A percentile compares a stretch with the other conserved stretches of the same genome.
phyloP scores from a whole-genome alignment of 2,113 vertebrate genomes.

The Thryonomys swinderianus region DNA sequence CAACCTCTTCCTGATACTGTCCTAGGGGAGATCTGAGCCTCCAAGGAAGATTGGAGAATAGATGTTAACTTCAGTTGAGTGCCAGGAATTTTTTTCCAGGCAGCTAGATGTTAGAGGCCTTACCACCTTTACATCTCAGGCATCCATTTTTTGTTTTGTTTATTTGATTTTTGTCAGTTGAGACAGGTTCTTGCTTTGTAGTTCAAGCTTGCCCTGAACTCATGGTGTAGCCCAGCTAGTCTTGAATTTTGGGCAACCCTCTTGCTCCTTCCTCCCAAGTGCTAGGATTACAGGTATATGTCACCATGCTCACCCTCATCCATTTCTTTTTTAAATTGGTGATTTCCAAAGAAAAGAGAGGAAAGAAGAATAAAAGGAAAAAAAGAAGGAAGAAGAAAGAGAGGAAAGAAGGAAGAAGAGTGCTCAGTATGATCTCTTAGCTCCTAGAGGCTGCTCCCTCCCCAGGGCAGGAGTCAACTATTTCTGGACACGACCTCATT shows the following conservation, averaged over 20 bases:
- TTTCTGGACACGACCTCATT: accelerated
- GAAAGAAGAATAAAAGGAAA: not conserved
- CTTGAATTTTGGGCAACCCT: too few species aligned
- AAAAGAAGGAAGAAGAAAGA: not conserved
- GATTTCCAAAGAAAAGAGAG: not conserved
- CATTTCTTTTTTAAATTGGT: not conserved
- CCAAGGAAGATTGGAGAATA: not conserved
- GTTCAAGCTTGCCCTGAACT: too few species aligned
- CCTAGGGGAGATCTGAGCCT: not conserved
- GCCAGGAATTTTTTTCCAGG: not conserved
- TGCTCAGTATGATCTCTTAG: accelerated
- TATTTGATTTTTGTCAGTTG: too few species aligned
- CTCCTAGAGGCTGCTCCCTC: too few species aligned
- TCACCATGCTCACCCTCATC: not conserved
- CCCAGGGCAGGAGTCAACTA: too few species aligned
- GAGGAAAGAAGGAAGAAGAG: not conserved
- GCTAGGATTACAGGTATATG: too few species aligned
- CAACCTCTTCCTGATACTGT: not conserved
- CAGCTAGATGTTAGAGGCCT: not conserved
- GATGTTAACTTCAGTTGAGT: not conserved
- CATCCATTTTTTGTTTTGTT: too few species aligned
- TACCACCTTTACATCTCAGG: not conserved
- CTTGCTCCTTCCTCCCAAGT: too few species aligned
- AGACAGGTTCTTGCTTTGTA: too few species aligned
- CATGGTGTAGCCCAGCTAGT: too few species aligned